A percentile compares a stretch with the other conserved stretches of the same genome.
Conservation (phyloP, 2,888 invertebrate species). For the Seira ritae region DNA sequence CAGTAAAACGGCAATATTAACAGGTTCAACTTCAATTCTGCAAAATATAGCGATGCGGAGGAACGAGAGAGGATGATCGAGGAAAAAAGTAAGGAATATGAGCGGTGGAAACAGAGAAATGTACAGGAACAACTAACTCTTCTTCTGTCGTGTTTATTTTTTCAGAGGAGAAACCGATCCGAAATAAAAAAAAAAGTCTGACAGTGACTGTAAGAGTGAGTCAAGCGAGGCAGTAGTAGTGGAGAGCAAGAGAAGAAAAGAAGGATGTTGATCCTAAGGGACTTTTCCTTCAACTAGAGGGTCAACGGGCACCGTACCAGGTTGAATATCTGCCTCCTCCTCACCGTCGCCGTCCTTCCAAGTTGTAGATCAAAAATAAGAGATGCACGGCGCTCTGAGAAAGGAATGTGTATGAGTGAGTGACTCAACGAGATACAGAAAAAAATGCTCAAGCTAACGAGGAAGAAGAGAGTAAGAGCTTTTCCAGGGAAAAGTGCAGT, state of each 20-base stretch:
- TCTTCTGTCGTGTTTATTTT: conserved; percentile 17
- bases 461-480: conserved; percentile 21
- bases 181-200: conserved; percentile 10
- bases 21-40: conserved; percentile 14
- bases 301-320: conserved; percentile 66
- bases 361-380: conserved; percentile 5
- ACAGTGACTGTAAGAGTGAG: conserved; percentile 35
- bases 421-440: not conserved
- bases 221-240: conserved; percentile 43
- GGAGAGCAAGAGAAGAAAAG: conserved; percentile 23
- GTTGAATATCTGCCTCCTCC: conserved; percentile 29
- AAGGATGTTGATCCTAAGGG: conserved; percentile 70
- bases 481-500: not conserved
- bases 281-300: conserved; percentile 70
- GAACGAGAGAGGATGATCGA: too few relatives aligned
- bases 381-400: not conserved
- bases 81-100: too few relatives aligned
- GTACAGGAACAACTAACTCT: not conserved
- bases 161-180: conserved; percentile 27
- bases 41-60: not conserved
- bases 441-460: conserved; percentile 8
- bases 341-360: not conserved
- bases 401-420: not conserved
- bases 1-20: conserved; percentile 22
- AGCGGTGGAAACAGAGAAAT: not conserved